Percentiles rank a stretch among this genome's conserved stretches.
phyloP scores from a whole-genome alignment of 1,140 invertebrate species.

The Dolichoris vasculosae region DNA sequence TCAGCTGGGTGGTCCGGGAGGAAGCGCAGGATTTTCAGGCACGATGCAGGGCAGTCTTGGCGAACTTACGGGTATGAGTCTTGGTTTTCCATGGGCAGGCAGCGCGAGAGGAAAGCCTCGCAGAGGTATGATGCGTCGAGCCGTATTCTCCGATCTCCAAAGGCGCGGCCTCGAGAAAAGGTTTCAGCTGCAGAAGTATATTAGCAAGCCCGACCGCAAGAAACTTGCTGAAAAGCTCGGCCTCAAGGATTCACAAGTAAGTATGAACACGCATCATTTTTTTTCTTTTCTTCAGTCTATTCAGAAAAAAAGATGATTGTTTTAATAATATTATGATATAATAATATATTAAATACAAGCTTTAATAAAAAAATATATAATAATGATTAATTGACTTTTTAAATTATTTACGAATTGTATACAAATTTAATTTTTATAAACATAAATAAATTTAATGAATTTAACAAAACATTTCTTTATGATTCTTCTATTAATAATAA shows the following conservation, averaged over 20 bases:
- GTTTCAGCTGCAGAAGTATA: constrained; percentile 98
- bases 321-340: no score
- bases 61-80: constrained; percentile 66
- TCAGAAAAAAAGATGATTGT: neutral
- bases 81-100: constrained; percentile 86
- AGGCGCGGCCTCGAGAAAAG: constrained; percentile 94
- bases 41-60: constrained; percentile 66
- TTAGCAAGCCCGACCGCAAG: constrained; percentile 97
- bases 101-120: constrained; percentile 87
- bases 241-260: constrained; percentile 95
- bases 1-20: constrained; percentile 70
- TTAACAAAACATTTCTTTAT: neutral
- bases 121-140: constrained; percentile 94
- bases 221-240: constrained; percentile 96
- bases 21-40: constrained; percentile 75
- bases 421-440: no score
- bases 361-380: no score
- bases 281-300: neutral
- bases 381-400: no score
- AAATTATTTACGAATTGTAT: no score
- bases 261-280: constrained; percentile 37
- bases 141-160: constrained; percentile 94
- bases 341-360: no score
- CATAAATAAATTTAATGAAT: no score
- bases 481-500: neutral